Evolutionary conservation across 2,113 vertebrate species (phyloP).

Genomic region (Atractosteus spatula): DNA sequence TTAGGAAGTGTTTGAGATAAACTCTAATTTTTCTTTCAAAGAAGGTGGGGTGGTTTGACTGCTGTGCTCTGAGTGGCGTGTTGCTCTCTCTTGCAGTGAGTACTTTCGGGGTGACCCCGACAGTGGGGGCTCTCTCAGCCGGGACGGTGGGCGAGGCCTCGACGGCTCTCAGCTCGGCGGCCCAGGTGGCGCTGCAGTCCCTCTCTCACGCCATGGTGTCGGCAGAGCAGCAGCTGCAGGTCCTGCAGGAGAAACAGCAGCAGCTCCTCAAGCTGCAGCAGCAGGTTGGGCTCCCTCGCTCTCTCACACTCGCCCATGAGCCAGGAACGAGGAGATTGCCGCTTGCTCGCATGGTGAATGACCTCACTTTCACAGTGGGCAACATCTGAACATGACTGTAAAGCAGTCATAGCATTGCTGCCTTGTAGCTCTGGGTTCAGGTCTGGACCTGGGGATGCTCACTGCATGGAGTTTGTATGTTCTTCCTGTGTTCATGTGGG

Average conservation of each 20-base stretch:
- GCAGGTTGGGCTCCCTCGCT: conserved; percentile 76
- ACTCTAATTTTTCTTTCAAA: neutral
- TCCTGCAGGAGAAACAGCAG: conserved; percentile 99
- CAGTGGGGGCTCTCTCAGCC: conserved; percentile 87
- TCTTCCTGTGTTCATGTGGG: too few species aligned
- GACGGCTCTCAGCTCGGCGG: conserved; percentile 94
- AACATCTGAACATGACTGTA: too few species aligned
- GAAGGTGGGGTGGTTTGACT: neutral
- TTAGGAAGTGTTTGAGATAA: too few species aligned
- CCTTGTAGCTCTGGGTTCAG: too few species aligned
- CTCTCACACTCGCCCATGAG: neutral
- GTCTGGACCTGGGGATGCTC: too few species aligned
- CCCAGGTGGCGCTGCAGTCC: conserved; percentile 98
- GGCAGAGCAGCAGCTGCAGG: conserved; percentile 98
- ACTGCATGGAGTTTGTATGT: too few species aligned
- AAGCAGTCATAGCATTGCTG: too few species aligned
- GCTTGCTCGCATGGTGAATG: too few species aligned
- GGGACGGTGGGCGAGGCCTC: conserved; percentile 93
- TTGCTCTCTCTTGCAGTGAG: conserved; percentile 78
- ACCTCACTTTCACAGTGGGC: too few species aligned
- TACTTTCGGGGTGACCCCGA: conserved; percentile 92
- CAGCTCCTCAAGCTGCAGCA: conserved; percentile 99
- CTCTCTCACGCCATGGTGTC: conserved; percentile 99
- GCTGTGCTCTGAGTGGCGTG: neutral
- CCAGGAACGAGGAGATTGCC: too few species aligned